Conservation (phyloP, 2,888 invertebrate genomes). For the Mesodorylaimus sp. region DNA sequence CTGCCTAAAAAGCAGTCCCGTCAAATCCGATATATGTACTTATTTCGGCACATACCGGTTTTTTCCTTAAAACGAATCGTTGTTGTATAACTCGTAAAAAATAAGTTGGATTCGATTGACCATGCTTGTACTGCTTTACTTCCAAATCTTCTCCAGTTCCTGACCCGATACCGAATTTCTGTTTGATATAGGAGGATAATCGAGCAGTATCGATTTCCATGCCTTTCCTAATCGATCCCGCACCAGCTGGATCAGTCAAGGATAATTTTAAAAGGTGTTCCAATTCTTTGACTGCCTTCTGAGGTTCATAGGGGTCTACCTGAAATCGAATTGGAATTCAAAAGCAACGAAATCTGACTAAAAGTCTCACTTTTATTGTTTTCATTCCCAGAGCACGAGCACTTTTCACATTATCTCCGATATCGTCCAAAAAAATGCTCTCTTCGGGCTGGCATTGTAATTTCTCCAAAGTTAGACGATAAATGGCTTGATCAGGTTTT, state of each 20-base stretch:
- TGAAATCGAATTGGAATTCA: conserved; percentile 10
- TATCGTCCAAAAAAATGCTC: conserved; percentile 34
- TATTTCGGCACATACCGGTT: conserved; percentile 36
- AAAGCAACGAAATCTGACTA: background rate
- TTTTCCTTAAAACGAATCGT: conserved; percentile 34
- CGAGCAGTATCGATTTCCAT: background rate
- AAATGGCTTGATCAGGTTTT: conserved; percentile 33
- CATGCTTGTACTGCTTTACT: conserved; percentile 29
- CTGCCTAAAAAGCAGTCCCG: conserved; percentile 29
- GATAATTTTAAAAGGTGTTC: conserved; percentile 12
- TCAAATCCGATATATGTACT: no score
- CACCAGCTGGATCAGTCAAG: conserved; percentile 8
- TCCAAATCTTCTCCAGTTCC: conserved; percentile 16
- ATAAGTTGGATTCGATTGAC: conserved; percentile 37
- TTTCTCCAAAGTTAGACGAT: conserved; percentile 24
- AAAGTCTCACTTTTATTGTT: conserved; percentile 30
- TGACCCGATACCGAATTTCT: background rate
- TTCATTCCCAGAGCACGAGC: conserved; percentile 31
- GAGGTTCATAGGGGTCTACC: conserved; percentile 7
- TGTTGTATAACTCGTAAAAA: conserved; percentile 29
- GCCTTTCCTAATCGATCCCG: background rate
- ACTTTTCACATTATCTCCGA: conserved; percentile 33
- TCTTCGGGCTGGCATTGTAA: conserved; percentile 24
- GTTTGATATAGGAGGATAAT: background rate
- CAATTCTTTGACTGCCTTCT: conserved; percentile 12